Conservation (phyloP, 2,797 vertebrate genomes). For the Artibeus lituratus region DNA sequence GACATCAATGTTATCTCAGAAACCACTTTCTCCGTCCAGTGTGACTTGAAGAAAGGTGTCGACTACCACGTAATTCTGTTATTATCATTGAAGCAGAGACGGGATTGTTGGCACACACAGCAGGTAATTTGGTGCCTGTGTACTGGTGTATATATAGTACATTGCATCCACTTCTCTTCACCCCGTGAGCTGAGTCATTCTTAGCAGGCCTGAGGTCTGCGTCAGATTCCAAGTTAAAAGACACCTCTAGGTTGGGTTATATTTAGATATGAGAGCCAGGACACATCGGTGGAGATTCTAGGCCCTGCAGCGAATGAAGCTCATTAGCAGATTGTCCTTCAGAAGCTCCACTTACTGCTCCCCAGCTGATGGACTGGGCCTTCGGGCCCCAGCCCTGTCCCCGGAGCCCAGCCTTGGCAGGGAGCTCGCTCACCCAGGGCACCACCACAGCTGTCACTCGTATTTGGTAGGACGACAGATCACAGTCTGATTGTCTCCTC, state of each 20-base stretch:
- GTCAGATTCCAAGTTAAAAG: neutral
- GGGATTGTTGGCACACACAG: neutral
- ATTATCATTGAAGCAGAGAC: neutral
- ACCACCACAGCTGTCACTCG: neutral
- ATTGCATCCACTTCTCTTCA: too few relatives aligned
- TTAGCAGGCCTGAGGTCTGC: too few relatives aligned
- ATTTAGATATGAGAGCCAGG: neutral
- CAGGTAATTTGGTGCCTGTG: too few relatives aligned
- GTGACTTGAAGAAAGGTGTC: neutral
- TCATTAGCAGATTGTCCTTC: neutral
- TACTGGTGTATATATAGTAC: too few relatives aligned
- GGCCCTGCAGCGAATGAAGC: neutral
- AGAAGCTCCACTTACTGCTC: neutral
- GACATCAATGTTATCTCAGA: neutral
- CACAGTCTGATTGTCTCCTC: neutral
- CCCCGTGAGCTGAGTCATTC: too few relatives aligned
- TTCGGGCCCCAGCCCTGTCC: too few relatives aligned
- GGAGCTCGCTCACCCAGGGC: too few relatives aligned
- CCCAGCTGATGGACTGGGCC: too few relatives aligned
- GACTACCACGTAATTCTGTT: neutral
- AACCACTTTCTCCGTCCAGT: neutral
- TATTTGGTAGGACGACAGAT: neutral
- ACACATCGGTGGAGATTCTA: neutral
- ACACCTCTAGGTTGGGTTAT: fast-evolving
- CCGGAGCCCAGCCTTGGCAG: too few relatives aligned